Base-by-base conservation (phyloP, 2,888 invertebrate genomes). In the Orthosia cruda region DNA sequence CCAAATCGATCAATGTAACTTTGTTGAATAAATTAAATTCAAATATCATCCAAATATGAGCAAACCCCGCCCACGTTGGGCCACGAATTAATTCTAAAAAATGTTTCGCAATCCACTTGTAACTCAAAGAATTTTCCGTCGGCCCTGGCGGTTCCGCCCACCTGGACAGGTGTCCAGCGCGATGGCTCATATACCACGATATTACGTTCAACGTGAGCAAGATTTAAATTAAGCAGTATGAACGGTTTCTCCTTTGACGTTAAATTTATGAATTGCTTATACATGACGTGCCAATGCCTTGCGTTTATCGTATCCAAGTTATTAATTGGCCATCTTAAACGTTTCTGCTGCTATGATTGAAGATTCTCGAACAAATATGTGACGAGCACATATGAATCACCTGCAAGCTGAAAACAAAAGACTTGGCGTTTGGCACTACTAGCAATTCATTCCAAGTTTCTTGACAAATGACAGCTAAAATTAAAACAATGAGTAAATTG, bases 391-490 rank as follows among this genome's bases (percentile, higher is more conserved):
- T 87, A 90, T 93, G 93, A 93, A 92, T 94, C 94, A 93, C 85
- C 82, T 79, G 83, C 81, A 72, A 83, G 84, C 81, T 87, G 88
- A 92, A 90, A 90, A 95, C 94, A 94, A 94, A 94, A 95, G 93
- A 92, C 88, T 87, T 82, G 84, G 86, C 88, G 90, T 93, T 95
- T 94, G 95, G 94, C 94, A 95, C 89, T 87, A 88, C 83, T 90
- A 86, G 88, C 89, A 88, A 92, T 92, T 91, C 92, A 92, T 92
- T 91, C 86, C 88, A 89, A 87, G 84, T 86, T 90, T 88, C 83
- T 93, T 91, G 93, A 94, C 93, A 94, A 94, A 94, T 93, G 92
- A 93, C 91, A 88, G 91, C 94, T 95, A 95, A 94, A 94, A 94
- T 93, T 95, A 95, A 92, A 93, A 90, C 91, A 90, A 90, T 91